These are phyloP conservation scores for Halocaridina rubra DNA, from an alignment of 2,888 invertebrate species.

Conservation along the genomic window DNA sequence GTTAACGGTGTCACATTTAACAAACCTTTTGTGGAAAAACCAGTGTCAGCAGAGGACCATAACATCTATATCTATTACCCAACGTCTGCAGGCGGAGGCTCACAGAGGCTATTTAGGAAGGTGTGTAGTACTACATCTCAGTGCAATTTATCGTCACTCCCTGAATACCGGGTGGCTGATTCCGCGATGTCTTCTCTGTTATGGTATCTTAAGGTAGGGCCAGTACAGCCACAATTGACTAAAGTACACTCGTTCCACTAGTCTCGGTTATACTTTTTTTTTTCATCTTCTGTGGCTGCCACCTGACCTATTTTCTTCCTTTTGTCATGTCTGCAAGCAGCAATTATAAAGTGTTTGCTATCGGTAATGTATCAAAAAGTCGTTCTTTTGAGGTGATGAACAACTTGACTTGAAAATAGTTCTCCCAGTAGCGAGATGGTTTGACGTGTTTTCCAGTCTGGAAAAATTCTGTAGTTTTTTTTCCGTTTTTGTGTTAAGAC, in stretches of 20 bases:
- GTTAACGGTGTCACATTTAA: constrained; percentile 95
- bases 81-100: constrained; percentile 96
- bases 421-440: too few species aligned
- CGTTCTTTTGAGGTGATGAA: too few species aligned
- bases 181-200: background rate
- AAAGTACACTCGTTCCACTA: background rate
- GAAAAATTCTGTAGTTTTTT: too few species aligned
- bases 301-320: background rate
- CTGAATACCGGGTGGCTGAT: background rate
- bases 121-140: constrained; percentile 70
- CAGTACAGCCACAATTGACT: background rate
- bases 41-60: constrained; percentile 98
- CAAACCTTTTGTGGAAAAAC: constrained; percentile 99
- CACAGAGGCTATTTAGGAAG: constrained; percentile 97
- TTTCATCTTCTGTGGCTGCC: background rate
- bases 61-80: constrained; percentile 99
- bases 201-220: constrained; percentile 6
- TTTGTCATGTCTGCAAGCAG: background rate
- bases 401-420: too few species aligned
- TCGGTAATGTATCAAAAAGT: too few species aligned
- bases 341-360: background rate
- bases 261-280: background rate
- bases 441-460: too few species aligned
- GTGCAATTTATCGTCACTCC: constrained; percentile 9
- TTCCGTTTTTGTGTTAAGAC: too few species aligned